Evolutionary conservation across 2,113 vertebrate species (phyloP), one percentile per base, ranked within the genome.

Genomic region (Casuarius casuarius): DNA sequence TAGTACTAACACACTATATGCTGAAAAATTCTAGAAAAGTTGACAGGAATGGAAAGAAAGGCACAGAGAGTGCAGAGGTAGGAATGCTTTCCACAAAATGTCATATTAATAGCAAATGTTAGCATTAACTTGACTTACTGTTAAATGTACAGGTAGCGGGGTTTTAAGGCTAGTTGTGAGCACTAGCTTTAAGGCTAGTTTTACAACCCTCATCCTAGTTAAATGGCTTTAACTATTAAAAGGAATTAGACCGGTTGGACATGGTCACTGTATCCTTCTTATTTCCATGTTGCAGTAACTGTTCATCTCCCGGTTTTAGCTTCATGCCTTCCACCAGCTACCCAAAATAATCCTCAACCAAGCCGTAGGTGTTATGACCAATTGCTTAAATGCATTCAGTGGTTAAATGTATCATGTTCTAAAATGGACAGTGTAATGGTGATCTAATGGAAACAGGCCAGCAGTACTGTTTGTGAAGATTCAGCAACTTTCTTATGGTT

Each of bases 401-500:
- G 29, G 46, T 96, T 97, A 94, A 97, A 97, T 96, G 95, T 82
- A 96, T 89, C 87, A 77, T 91, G 42, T 84, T 96, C 92, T 93
- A 70, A 97, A 95, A 92, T 42, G 90, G 59, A 86, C 25, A 73
- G 78, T 74, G 70, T 87, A 92, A 90, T 51, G 29, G 79, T 79
- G 18, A 46, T 73, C 95, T 95, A 95, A 94, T 87, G 67, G 90
- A 92, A 92, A 94, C 10, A 42, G 77, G 80, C 90, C 85, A 91
- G 89, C 86, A 88, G 75, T 67, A 83, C 74, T 66, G 74, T 13
- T 63, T 91, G 46, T 67, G 86, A 54, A 71, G 89, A 59, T 89
- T 78, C 48, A 73, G 77, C 70, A 92, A 70, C 85, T 85, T 83
- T 96, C 75, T 71, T 58, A 29, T 2, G 23, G 67, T 46, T 74